Evolutionary conservation across 2,113 vertebrate species (phyloP).

Genomic region (Hippolais icterina): DNA sequence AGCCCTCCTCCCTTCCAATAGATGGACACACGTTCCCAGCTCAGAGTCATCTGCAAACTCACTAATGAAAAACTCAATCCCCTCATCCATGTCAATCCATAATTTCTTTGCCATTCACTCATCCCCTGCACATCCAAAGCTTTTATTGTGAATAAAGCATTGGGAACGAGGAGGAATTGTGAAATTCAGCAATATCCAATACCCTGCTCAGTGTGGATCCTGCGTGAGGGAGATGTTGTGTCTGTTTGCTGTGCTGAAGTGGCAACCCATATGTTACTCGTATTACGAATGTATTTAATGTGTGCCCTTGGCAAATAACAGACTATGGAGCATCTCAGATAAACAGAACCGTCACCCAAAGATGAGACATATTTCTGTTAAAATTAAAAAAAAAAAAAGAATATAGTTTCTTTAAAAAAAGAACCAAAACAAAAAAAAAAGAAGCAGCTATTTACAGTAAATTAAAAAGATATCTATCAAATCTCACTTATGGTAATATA

Average conservation of each 20-base stretch:
- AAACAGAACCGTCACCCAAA: constrained; percentile 5
- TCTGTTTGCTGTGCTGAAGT: not conserved
- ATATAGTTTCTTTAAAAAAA: not conserved
- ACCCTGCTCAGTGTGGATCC: not conserved
- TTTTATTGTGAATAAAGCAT: not conserved
- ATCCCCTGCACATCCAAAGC: not conserved
- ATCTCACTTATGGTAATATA: constrained; percentile 52
- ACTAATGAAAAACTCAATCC: no score
- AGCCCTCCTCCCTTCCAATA: no score
- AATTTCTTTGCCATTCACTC: not conserved
- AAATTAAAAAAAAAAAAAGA: not conserved
- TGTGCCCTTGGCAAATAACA: constrained; percentile 44
- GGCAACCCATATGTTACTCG: constrained; percentile 28
- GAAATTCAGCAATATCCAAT: not conserved
- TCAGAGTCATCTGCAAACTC: no score
- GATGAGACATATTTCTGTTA: not conserved
- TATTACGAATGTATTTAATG: constrained; percentile 24
- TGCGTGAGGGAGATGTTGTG: not conserved
- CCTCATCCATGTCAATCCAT: no score
- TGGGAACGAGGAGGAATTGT: not conserved
- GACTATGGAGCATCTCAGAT: not conserved
- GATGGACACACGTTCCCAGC: no score
- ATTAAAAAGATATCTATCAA: constrained; percentile 60
- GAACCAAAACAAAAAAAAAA: not conserved
- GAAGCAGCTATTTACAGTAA: not conserved